Evolutionary conservation across 2,113 vertebrate species (phyloP).

Genomic region (Oncorhynchus nerka): DNA sequence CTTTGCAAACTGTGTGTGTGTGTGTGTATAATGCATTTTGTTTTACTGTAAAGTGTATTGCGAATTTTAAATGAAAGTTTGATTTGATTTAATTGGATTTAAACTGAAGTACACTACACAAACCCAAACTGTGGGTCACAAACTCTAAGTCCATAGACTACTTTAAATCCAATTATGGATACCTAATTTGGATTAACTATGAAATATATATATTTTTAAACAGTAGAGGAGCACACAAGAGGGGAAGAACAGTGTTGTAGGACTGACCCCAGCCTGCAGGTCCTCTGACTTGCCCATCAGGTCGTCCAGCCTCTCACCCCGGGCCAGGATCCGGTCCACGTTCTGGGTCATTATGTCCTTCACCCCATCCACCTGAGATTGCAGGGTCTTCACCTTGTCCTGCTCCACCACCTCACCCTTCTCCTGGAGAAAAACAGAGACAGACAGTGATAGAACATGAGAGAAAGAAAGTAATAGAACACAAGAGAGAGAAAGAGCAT

Average conservation of each 20-base stretch:
- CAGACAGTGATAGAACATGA: neutral
- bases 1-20: no score
- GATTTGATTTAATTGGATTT: no score
- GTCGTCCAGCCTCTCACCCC: constrained; percentile 88
- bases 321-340: constrained; percentile 90
- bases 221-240: no score
- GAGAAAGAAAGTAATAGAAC: neutral
- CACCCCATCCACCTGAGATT: constrained; percentile 86
- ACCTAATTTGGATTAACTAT: no score
- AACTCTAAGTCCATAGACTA: no score
- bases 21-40: no score
- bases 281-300: constrained; percentile 89
- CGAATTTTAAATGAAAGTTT: no score
- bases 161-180: no score
- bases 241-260: neutral
- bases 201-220: no score
- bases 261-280: constrained; percentile 85
- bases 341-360: constrained; percentile 91
- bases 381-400: constrained; percentile 74
- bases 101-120: no score
- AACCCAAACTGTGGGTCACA: no score
- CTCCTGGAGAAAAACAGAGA: constrained; percentile 51
- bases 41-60: no score
- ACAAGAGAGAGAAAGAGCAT: neutral
- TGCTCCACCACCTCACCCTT: constrained; percentile 43